Percentiles rank a stretch among this genome's conserved stretches.
Conservation (phyloP, 2,797 vertebrate species). For the Ctenochaetus hawaiiensis region DNA sequence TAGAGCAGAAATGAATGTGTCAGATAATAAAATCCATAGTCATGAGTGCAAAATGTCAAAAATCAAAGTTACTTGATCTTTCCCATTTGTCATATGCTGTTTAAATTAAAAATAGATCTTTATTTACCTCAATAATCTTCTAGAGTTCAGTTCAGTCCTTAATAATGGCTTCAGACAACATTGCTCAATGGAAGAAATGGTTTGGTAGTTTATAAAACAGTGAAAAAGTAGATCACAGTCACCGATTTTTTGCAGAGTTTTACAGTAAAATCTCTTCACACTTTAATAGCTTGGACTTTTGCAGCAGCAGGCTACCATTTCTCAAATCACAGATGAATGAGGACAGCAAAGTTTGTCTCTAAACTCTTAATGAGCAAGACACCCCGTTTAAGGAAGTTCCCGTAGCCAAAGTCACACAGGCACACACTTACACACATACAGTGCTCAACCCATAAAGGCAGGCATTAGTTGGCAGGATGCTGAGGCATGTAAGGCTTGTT, state of each 20-base stretch:
- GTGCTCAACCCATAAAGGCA: constrained; percentile 25
- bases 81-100: background rate
- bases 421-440: constrained; percentile 12
- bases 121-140: constrained; percentile 1
- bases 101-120: constrained; percentile 7
- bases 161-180: constrained; percentile 15
- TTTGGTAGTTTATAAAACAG: constrained; percentile 8
- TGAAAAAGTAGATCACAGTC: constrained; percentile 14
- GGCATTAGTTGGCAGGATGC: constrained; percentile 23
- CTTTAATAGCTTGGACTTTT: constrained; percentile 26
- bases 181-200: constrained; percentile 18
- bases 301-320: background rate
- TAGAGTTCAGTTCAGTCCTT: constrained; percentile 6
- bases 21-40: constrained; percentile 7
- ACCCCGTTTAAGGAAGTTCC: constrained; percentile 19
- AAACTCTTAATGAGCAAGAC: constrained; percentile 26
- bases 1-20: constrained; percentile 3
- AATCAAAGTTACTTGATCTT: constrained; percentile 14
- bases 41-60: constrained; percentile 4
- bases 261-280: constrained; percentile 14
- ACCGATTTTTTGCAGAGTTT: constrained; percentile 11
- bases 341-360: constrained; percentile 26
- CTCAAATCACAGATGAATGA: constrained; percentile 12
- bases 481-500: constrained; percentile 19
- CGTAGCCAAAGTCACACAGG: constrained; percentile 11